These are phyloP conservation scores for Petrosia ficiformis DNA, from an alignment of 37 sponge, comb jelly and placozoan species.

Conservation along the genomic window DNA sequence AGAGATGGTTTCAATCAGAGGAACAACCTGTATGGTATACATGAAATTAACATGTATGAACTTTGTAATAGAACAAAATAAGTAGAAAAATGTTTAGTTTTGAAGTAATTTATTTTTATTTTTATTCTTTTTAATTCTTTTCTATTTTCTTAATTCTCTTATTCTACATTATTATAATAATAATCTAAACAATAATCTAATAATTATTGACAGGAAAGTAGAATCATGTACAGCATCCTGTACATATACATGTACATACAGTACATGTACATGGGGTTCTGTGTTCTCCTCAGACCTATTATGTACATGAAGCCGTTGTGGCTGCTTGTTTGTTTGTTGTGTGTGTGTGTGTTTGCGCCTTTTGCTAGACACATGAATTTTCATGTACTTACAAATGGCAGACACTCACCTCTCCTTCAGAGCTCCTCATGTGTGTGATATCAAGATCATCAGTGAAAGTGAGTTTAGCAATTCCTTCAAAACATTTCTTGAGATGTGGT, in stretches of 20 bases:
- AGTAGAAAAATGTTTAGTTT: neutral
- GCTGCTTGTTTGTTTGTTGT: too few species aligned
- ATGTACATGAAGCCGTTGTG: too few species aligned
- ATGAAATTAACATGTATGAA: neutral
- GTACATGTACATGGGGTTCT: too few species aligned
- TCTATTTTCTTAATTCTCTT: neutral
- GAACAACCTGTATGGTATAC: slow-evolving; percentile 42
- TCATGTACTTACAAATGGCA: too few species aligned
- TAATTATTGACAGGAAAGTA: too few species aligned
- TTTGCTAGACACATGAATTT: too few species aligned
- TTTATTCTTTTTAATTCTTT: neutral
- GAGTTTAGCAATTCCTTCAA: slow-evolving; percentile 97
- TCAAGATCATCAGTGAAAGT: slow-evolving; percentile 94
- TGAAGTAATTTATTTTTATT: neutral
- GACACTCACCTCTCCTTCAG: slow-evolving; percentile 81
- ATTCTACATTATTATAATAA: neutral
- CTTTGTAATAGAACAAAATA: neutral
- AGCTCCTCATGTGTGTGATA: slow-evolving; percentile 98
- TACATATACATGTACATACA: too few species aligned
- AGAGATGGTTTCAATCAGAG: slow-evolving; percentile 85
- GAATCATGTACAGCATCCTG: too few species aligned
- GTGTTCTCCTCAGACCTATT: too few species aligned
- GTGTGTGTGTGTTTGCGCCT: too few species aligned
- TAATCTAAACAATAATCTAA: too few species aligned
- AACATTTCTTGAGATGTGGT: slow-evolving; percentile 99